Evolutionary conservation across 2,113 vertebrate genomes (phyloP), one percentile per base, ranked within the genome.

Genomic region (Acanthochromis polyacanthus): DNA sequence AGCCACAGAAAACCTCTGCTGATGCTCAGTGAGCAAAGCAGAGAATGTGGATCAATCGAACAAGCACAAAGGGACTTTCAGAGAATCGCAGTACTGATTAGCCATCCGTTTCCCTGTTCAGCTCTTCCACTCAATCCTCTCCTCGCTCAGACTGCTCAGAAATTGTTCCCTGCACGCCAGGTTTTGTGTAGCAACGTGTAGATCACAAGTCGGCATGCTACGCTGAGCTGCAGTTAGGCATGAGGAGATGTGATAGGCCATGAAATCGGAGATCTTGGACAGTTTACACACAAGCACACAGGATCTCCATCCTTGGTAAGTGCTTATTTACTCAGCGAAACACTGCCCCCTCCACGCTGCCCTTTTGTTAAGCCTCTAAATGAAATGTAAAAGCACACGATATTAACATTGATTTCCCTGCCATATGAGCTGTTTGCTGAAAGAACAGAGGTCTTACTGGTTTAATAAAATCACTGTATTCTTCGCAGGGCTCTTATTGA

Each of bases 281-380:
- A 7, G 45, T 45, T 60, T 40, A 57, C 23, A 30, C 75, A 55
- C 59, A 71, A 56, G 57, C 53, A 12, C 65, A 77, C 80, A 78
- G 10, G 81, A 85, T 85, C 79, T 89, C 38, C 71, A 58, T 85
- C 71, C 81, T 84, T 57, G 81, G 88, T 36, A 53, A 67, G 68
- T 36, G 55, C 46, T 5, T 84, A 83, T 88, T 92, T 87, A 50
- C 74, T 73, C 17, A 68, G 51, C 3, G 43, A 36, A 86, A 75
- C 52, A 23, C 38, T 2, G 50, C 12, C 30, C n/a, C 5, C 62
- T 55, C 60, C 14, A 22, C 3, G 25, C 50, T 61, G 12, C 28
- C 10, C 14, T 53, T 16, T 17, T 22, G 11, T 78, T 30, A 43
- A 86, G 53, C 65, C 67, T 32, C 57, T 56, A 68, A 81, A 79